phyloP scores from a whole-genome alignment of 2,113 vertebrate species.

The Protobothrops flavoviridis region DNA sequence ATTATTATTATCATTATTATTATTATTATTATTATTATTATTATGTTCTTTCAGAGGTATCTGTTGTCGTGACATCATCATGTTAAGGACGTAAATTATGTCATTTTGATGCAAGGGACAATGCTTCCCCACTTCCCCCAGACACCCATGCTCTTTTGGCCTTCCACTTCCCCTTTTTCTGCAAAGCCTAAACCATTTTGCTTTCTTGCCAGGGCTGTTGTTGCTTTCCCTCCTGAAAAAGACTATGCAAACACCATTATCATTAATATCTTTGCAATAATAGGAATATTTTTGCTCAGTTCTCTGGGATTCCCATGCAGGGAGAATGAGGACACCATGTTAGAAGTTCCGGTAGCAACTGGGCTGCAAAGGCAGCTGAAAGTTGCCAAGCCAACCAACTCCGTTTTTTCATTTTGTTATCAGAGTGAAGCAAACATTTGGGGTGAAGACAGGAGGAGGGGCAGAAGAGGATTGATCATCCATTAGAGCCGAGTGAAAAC shows the following conservation, averaged over 20 bases:
- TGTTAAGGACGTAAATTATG: background rate
- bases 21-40: too few species aligned
- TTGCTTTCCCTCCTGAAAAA: background rate
- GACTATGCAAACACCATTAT: background rate
- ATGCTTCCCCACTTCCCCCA: background rate
- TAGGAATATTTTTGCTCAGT: background rate
- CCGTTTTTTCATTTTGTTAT: conserved; percentile 24
- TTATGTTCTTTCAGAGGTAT: background rate
- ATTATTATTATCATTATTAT: too few species aligned
- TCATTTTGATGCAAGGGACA: background rate
- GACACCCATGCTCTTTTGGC: background rate
- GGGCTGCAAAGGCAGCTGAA: conserved; percentile 6
- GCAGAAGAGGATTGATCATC: conserved; percentile 72
- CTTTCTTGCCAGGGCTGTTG: background rate
- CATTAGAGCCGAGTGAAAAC: conserved; percentile 73
- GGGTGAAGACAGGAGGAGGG: conserved; percentile 33
- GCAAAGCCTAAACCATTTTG: background rate
- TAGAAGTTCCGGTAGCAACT: too few species aligned
- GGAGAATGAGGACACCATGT: too few species aligned
- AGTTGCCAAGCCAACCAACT: conserved; percentile 39
- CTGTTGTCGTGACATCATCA: background rate
- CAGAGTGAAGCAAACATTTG: conserved; percentile 53
- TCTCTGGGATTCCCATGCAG: background rate
- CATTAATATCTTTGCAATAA: background rate
- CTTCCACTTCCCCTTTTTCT: background rate